Percentiles rank a stretch among this genome's conserved stretches.
Evolutionary conservation across 37 sponge, comb jelly and placozoan species (phyloP).

Genomic region (Axinella damicornis): DNA sequence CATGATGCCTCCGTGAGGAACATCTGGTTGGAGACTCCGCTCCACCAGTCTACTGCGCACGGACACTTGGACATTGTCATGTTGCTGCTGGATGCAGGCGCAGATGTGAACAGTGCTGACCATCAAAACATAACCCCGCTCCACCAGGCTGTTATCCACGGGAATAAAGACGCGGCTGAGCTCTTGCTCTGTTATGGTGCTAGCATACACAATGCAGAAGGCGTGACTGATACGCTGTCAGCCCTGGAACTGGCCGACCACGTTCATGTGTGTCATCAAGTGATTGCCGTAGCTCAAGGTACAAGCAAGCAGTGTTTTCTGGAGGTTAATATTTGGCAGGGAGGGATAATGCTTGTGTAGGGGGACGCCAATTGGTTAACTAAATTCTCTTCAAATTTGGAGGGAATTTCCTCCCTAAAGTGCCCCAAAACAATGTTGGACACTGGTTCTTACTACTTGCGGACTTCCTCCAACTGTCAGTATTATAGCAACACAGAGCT

Average conservation of each 20-base stretch:
- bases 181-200: constrained; percentile 78
- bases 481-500: too few relatives aligned
- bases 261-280: constrained; percentile 53
- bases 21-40: constrained; percentile 76
- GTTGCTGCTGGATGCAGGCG: constrained; percentile 73
- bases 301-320: too few relatives aligned
- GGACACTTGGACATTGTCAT: constrained; percentile 80
- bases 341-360: too few relatives aligned
- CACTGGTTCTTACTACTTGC: too few relatives aligned
- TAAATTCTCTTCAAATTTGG: too few relatives aligned
- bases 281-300: constrained; percentile 61
- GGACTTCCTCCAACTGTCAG: too few relatives aligned
- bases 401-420: too few relatives aligned
- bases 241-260: constrained; percentile 59
- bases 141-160: constrained; percentile 75
- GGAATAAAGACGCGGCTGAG: constrained; percentile 64
- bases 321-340: too few relatives aligned
- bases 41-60: constrained; percentile 67
- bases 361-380: too few relatives aligned
- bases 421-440: too few relatives aligned
- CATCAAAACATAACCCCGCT: constrained; percentile 76
- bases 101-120: constrained; percentile 71
- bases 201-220: constrained; percentile 39
- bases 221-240: constrained; percentile 34
- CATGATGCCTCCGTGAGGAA: constrained; percentile 11